Evolutionary conservation across 2,888 invertebrate species (phyloP).

Genomic region (Lagria hirta): DNA sequence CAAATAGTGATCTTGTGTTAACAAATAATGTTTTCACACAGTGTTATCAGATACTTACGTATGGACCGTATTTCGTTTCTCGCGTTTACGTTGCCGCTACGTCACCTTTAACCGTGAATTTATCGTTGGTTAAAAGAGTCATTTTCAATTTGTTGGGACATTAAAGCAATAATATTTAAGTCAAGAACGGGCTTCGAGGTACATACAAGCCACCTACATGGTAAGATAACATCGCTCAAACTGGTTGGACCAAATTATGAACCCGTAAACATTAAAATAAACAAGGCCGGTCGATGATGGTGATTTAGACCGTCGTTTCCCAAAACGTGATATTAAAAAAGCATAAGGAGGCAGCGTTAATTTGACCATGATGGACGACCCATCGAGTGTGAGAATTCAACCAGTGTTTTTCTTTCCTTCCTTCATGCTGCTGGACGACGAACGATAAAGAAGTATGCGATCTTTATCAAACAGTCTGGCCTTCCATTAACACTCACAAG

Average conservation of each 20-base stretch:
- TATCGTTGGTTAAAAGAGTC: constrained; percentile 35
- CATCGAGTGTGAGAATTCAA: constrained; percentile 25
- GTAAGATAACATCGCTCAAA: constrained; percentile 45
- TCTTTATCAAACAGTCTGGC: constrained; percentile 20
- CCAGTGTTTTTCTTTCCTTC: constrained; percentile 19
- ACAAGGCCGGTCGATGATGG: constrained; percentile 38
- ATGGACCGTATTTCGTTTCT: too few species aligned
- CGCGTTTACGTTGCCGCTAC: too few species aligned
- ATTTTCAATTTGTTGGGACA: constrained; percentile 48
- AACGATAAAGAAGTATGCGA: constrained; percentile 21
- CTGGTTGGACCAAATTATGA: constrained; percentile 48
- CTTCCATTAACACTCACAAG: constrained; percentile 18
- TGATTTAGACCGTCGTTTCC: constrained; percentile 31
- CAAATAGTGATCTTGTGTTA: too few species aligned
- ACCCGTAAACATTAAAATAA: constrained; percentile 49
- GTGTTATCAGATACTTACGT: too few species aligned
- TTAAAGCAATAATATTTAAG: constrained; percentile 41
- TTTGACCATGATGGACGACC: constrained; percentile 30
- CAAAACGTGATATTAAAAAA: constrained; percentile 30
- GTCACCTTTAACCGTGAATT: constrained; percentile 17
- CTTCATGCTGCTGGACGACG: constrained; percentile 6
- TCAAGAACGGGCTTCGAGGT: constrained; percentile 42
- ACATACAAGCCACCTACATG: constrained; percentile 52
- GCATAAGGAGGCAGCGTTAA: constrained; percentile 25
- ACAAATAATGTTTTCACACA: too few species aligned